Base-by-base conservation (phyloP, 1,140 invertebrate species). In the Mamestra configurata region DNA sequence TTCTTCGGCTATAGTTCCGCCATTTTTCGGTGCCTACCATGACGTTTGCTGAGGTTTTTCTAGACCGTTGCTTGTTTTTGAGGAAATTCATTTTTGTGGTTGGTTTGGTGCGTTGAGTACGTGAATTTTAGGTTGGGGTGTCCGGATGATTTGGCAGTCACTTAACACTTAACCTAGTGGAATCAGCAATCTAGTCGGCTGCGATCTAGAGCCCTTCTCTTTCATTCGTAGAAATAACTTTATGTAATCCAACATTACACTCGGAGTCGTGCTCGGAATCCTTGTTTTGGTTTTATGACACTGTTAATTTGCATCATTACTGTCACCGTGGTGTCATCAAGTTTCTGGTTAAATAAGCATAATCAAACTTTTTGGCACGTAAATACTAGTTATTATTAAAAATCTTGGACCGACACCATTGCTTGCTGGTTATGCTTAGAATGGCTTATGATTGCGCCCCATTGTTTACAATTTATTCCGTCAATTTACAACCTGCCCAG, bases 11-110 rank as follows among this genome's bases (percentile, higher is more conserved):
- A 22, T 79, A 83, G 27, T 79, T 86, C 31, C 86, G 79, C 93
- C 93, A 93, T 81, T 91, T 92, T 66, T 91, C 92, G 8, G 86
- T 87, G 70, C 79, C 88, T 13, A 83, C 31, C 80, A 91, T 85
- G 4, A 89, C 72, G 51, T 85, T 93, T 20, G 87, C 83, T 20
- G 90, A 93, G 64, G 86, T 92, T 66, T 82, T 84, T 24, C 90
- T 84, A 27, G 90, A 86, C 8, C 89, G 85, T 24, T 89, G 18
- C 87, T 85, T 22, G 86, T 72, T 79, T 80, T 86, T 91, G 46
- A 86, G 86, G 53, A 92, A 92, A 83, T 92, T 92, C 92, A 92
- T 93, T 46, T 81, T 85, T 77, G 8, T 59, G 20, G 76, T 79
- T 81, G 84, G 40, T 76, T 49, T 83, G 72, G 27, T 81, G 79